Conservation (phyloP, 2,113 vertebrate genomes). For the Larimichthys polyactis region DNA sequence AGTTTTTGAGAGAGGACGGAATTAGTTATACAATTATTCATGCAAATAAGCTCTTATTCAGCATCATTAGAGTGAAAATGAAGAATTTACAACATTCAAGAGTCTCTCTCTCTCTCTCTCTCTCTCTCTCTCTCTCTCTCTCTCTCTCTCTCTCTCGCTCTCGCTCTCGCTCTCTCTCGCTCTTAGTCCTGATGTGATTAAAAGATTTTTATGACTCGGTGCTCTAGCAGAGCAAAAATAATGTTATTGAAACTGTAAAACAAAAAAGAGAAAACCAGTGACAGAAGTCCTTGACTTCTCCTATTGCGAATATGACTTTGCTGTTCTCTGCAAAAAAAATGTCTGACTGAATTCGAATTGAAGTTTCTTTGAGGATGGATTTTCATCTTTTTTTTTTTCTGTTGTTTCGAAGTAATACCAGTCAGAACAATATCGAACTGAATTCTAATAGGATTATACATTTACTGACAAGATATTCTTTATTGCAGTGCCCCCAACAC, state of each 20-base stretch:
- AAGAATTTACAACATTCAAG: constrained; percentile 51
- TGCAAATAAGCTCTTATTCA: constrained; percentile 69
- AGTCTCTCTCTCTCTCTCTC: constrained; percentile 35
- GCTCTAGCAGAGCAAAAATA: constrained; percentile 57
- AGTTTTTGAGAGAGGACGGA: constrained; percentile 51
- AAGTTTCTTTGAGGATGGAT: background rate
- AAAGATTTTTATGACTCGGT: constrained; percentile 60
- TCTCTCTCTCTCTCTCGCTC: constrained; percentile 37
- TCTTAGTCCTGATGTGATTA: constrained; percentile 59
- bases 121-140: constrained; percentile 26
- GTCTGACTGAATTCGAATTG: background rate
- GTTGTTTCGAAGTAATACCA: background rate
- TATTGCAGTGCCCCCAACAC: constrained; percentile 91
- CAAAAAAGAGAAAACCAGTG: constrained; percentile 41
- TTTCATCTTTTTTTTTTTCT: background rate
- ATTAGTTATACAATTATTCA: constrained; percentile 70
- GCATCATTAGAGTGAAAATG: constrained; percentile 60
- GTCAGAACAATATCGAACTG: too few relatives aligned
- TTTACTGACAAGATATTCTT: background rate
- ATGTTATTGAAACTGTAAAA: constrained; percentile 56
- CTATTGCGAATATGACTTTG: constrained; percentile 27
- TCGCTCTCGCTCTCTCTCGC: constrained; percentile 27
- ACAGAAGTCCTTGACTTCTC: constrained; percentile 46
- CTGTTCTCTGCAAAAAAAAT: constrained; percentile 20
- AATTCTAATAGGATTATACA: background rate